phyloP scores from a whole-genome alignment of 2,797 vertebrate genomes.

The Dipus sagitta region DNA sequence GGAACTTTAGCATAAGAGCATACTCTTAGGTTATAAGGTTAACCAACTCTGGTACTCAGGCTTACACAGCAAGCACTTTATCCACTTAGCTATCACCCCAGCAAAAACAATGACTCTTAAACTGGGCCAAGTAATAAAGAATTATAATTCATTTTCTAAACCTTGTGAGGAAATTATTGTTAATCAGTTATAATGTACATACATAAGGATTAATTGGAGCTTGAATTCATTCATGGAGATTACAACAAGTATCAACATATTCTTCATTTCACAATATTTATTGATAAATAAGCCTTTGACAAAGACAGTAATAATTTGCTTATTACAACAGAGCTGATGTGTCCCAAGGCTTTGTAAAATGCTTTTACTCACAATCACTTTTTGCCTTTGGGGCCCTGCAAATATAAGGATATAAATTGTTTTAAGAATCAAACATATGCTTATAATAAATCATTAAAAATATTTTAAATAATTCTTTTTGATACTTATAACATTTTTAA shows the following conservation, averaged over 20 bases:
- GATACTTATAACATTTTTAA: not conserved
- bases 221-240: not conserved
- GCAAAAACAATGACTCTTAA: not conserved
- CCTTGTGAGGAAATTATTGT: not conserved
- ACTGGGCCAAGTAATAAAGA: not conserved
- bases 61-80: too few species aligned
- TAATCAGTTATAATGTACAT: not conserved
- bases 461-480: not conserved
- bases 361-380: too few species aligned
- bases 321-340: not conserved
- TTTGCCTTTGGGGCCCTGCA: not conserved
- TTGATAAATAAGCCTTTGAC: slow-evolving; percentile 36
- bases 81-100: too few species aligned
- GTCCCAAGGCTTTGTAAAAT: too few species aligned
- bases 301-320: slow-evolving; percentile 35
- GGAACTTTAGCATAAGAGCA: too few species aligned
- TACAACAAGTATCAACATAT: slow-evolving; percentile 12
- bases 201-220: not conserved
- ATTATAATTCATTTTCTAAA: slow-evolving; percentile 51
- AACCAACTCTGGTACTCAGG: too few species aligned
- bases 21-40: too few species aligned
- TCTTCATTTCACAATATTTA: slow-evolving; percentile 59
- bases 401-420: not conserved
- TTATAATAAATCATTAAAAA: not conserved
- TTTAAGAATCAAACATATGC: not conserved